Evolutionary conservation across 2,888 invertebrate genomes (phyloP).

Genomic region (Mesochorus sp.): DNA sequence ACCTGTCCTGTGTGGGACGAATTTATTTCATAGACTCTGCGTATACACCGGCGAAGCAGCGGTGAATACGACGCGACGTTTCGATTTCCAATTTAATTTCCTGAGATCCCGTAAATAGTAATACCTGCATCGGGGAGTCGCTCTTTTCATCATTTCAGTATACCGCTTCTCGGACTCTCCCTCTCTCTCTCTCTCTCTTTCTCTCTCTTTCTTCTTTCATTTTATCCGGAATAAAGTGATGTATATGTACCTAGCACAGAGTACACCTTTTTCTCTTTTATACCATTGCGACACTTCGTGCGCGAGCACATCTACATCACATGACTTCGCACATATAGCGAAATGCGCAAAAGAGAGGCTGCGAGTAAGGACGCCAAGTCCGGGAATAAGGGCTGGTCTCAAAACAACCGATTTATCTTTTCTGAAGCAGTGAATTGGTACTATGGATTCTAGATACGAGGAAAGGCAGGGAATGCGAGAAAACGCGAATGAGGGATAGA

Average conservation of each 20-base stretch:
- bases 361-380: constrained; percentile 44
- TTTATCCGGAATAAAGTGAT: constrained; percentile 49
- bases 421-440: constrained; percentile 75
- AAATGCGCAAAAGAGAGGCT: constrained; percentile 42
- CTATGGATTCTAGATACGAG: constrained; percentile 54
- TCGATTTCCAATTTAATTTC: constrained; percentile 63
- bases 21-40: constrained; percentile 57
- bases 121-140: constrained; percentile 31
- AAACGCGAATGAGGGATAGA: constrained; percentile 3
- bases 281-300: constrained; percentile 30
- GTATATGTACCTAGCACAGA: neutral
- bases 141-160: constrained; percentile 53
- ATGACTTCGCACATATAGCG: constrained; percentile 8
- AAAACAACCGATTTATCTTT: constrained; percentile 80
- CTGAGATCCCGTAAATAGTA: constrained; percentile 56
- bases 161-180: constrained; percentile 1
- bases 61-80: constrained; percentile 60
- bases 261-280: constrained; percentile 44
- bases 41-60: no score
- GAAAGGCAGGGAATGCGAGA: constrained; percentile 11
- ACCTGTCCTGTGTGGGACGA: constrained; percentile 45
- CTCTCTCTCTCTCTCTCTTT: constrained; percentile 2
- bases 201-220: constrained; percentile 21
- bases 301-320: neutral
- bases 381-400: constrained; percentile 59